Evolutionary conservation across 2,888 invertebrate genomes (phyloP).

Genomic region (Drosophila pegasa): DNA sequence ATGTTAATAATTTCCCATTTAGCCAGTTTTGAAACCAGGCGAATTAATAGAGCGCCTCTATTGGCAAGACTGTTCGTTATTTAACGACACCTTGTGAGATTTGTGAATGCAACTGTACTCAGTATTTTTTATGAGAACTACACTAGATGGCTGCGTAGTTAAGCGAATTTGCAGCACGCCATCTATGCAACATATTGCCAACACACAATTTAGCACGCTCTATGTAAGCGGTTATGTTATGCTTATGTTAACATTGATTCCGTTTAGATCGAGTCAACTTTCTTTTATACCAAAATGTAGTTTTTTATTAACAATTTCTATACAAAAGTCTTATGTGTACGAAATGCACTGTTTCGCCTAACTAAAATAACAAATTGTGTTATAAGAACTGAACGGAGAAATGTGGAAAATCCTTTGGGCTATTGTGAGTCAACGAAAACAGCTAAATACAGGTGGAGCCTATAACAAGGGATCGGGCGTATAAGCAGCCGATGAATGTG

Average conservation of each 20-base stretch:
- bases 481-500: constrained; percentile 29
- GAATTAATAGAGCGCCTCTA: not conserved
- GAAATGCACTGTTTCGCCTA: constrained; percentile 74
- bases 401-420: constrained; percentile 60
- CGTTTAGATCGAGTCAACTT: not conserved
- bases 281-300: constrained; percentile 70
- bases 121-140: not conserved
- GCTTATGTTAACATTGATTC: not conserved
- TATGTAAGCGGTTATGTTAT: not conserved
- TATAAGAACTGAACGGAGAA: constrained; percentile 62
- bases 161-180: not conserved
- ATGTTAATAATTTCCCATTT: not conserved
- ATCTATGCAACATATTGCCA: not conserved
- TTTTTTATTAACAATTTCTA: constrained; percentile 78
- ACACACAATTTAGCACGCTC: not conserved
- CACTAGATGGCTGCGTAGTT: not conserved
- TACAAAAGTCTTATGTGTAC: constrained; percentile 75
- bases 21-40: constrained; percentile 2
- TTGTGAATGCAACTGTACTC: not conserved
- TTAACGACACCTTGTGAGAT: constrained; percentile 1
- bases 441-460: constrained; percentile 50
- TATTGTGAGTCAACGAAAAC: constrained; percentile 70
- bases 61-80: not conserved
- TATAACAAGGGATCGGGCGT: constrained; percentile 37
- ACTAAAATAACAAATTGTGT: constrained; percentile 79